phyloP scores from a whole-genome alignment of 2,113 vertebrate genomes.

The Cervus canadensis region DNA sequence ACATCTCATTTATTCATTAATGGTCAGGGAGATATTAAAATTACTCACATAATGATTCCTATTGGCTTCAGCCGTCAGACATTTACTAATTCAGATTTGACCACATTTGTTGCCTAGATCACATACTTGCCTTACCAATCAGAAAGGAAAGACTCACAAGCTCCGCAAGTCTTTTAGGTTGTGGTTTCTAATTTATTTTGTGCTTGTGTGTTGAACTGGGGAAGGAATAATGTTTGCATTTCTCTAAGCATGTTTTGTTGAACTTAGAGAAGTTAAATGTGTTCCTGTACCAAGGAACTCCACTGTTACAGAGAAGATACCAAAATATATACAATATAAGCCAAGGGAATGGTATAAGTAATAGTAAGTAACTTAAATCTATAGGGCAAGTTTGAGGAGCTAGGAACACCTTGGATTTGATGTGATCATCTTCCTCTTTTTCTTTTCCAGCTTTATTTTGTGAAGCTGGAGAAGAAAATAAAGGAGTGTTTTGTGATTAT shows the following conservation, averaged over 20 bases:
- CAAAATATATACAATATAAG: neutral
- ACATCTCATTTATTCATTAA: conserved; percentile 26
- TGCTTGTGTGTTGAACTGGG: neutral
- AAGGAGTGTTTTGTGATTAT: neutral
- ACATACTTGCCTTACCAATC: neutral
- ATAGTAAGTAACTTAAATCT: neutral
- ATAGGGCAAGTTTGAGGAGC: neutral
- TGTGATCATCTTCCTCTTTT: neutral
- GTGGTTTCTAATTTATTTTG: neutral
- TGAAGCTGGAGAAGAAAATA: neutral
- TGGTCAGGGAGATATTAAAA: conserved; percentile 23
- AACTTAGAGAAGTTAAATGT: neutral
- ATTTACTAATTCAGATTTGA: neutral
- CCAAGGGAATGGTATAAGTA: neutral
- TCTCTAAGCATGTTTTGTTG: neutral
- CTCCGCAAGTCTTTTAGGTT: neutral
- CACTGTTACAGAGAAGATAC: neutral
- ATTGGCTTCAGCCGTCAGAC: neutral
- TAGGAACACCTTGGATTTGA: neutral
- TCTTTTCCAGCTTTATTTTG: neutral
- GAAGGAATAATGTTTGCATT: neutral
- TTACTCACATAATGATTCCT: neutral
- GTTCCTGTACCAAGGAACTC: neutral
- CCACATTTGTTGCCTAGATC: neutral
- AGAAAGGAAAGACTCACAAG: neutral